These are phyloP conservation scores for Spheniscus mendiculus DNA, from an alignment of 2,113 vertebrate species.

Conservation along the genomic window DNA sequence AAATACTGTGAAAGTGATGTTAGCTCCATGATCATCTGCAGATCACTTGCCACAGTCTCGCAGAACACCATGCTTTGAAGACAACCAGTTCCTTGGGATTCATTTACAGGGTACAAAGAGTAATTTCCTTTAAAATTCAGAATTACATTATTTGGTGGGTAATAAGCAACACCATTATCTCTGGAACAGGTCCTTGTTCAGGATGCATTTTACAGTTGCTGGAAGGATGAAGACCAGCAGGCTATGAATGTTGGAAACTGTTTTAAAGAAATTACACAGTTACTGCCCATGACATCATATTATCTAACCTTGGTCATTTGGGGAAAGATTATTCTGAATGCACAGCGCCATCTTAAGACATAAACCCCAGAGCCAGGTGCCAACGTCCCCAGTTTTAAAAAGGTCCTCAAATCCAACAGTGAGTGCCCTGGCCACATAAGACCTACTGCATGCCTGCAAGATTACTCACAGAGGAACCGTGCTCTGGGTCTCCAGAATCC, in stretches of 20 bases:
- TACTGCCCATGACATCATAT: background rate
- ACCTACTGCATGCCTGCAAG: background rate
- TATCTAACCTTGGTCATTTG: background rate
- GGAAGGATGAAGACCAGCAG: background rate
- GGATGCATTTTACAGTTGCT: background rate
- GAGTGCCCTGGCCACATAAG: background rate
- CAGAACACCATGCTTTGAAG: background rate
- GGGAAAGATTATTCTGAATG: background rate
- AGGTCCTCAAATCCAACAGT: background rate
- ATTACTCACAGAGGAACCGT: background rate
- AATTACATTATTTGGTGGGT: background rate
- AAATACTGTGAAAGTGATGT: background rate
- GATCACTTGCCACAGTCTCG: background rate
- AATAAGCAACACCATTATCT: background rate
- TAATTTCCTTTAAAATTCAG: background rate
- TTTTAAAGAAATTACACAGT: background rate
- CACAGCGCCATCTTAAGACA: background rate
- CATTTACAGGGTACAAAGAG: background rate
- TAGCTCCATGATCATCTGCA: background rate
- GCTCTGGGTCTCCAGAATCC: background rate
- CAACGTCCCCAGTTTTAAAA: background rate
- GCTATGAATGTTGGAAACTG: background rate
- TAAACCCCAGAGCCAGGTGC: background rate
- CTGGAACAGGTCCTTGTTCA: background rate
- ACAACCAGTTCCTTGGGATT: background rate